These are phyloP conservation scores for Galemys pyrenaicus DNA, from an alignment of 2,113 vertebrate species.

Conservation along the genomic window DNA sequence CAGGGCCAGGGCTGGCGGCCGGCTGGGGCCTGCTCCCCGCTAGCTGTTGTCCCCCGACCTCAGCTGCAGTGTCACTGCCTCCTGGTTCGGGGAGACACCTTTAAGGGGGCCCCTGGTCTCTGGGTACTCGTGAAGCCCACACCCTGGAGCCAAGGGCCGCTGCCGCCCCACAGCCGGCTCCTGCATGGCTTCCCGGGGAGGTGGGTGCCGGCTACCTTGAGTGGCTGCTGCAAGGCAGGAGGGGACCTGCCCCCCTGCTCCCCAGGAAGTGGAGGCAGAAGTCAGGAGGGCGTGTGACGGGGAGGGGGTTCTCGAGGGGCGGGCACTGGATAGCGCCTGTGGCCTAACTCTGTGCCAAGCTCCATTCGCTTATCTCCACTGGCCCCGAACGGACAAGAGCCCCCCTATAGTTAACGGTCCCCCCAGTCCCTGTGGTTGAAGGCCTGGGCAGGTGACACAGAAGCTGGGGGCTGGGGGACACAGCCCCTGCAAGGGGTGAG, in stretches of 20 bases:
- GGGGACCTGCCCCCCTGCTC: background rate
- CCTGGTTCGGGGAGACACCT: background rate
- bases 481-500: too few relatives aligned
- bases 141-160: too few relatives aligned
- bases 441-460: too few relatives aligned
- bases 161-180: background rate
- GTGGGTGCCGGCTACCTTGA: too few relatives aligned
- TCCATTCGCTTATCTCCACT: background rate
- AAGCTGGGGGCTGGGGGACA: too few relatives aligned
- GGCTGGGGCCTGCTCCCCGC: background rate
- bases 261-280: background rate
- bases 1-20: background rate
- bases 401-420: too few relatives aligned
- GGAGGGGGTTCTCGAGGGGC: too few relatives aligned
- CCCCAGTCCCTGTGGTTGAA: too few relatives aligned
- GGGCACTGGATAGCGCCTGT: background rate
- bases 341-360: fast-evolving
- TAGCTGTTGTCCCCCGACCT: background rate
- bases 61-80: background rate
- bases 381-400: too few relatives aligned
- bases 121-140: too few relatives aligned
- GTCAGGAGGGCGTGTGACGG: too few relatives aligned
- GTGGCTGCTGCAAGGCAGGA: background rate
- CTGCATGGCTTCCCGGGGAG: background rate
- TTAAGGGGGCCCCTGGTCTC: background rate